Evolutionary conservation across 2,888 invertebrate species (phyloP), one percentile per base, ranked within the genome.

Genomic region (Cerceris ruficornis): DNA sequence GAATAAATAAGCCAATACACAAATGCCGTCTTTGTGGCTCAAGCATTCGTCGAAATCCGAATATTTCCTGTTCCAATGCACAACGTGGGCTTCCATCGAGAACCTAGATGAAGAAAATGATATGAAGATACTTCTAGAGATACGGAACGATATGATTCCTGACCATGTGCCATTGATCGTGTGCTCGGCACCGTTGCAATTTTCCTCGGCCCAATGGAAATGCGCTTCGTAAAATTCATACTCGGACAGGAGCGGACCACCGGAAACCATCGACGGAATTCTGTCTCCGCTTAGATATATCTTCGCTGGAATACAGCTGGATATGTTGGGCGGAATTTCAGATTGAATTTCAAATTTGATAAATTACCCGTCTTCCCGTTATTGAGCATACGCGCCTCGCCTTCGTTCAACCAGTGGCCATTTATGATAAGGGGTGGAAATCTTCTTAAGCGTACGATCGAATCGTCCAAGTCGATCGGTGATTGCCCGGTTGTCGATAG

Each of bases 31-130:
- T 62, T 75, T 85, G 43, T 90, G 85, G 11, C 87, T 88, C 9
- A 85, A 64, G 67, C 88, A 88, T 52, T 90, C 88, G 13, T 88
- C 85, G 15, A 86, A 80, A 0, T 76, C 77, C 0, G 49, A n/a
- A 67, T 91, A 91, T 67, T 88, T 91, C 69, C 85, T 68, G 50
- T 91, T 91, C 88, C 88, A 89, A 77, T 91, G 91, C 0, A 90
- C 79, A 6, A 74, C 80, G 15, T 91, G 91, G 6, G 86, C 80
- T 75, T 91, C 91, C 90, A 91, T 89, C 0, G 91, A 89, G 71
- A 82, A 91, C 88, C 91, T 91, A 39, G 0, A 0, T 39, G 39
- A 39, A 8, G 4, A 2, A 15, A 57, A 39, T 43, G n/a, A 59
- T 11, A 15, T 9, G 15, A 60, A 7, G 11, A 69, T 49, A 0